phyloP scores from a whole-genome alignment of 2,888 invertebrate genomes.

The Latrodectus elegans region DNA sequence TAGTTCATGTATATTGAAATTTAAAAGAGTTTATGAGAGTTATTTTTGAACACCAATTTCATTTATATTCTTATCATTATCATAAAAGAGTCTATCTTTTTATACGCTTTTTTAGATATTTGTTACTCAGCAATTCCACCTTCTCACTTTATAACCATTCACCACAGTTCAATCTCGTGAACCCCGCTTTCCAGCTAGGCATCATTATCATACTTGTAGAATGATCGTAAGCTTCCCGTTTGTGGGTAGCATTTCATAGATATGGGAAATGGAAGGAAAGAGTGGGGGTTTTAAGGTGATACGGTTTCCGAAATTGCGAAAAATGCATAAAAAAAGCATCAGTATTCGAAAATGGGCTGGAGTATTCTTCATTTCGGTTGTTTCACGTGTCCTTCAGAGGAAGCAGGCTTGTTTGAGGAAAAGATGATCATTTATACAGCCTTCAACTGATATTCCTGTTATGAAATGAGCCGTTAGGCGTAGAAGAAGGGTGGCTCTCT shows the following conservation, averaged over 20 bases:
- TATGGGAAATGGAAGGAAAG: neutral
- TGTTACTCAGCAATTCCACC: too few relatives aligned
- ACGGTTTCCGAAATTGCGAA: slow-evolving; percentile 15
- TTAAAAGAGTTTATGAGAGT: too few relatives aligned
- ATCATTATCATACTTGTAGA: neutral
- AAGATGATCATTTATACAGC: too few relatives aligned
- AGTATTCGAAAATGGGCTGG: slow-evolving; percentile 10
- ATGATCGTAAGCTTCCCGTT: neutral
- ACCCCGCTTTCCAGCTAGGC: neutral
- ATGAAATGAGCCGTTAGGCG: too few relatives aligned
- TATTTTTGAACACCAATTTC: too few relatives aligned
- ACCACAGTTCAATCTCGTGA: neutral
- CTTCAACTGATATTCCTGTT: too few relatives aligned
- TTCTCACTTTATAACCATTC: too few relatives aligned
- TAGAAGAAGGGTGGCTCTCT: too few relatives aligned
- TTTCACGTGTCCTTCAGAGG: slow-evolving; percentile 3
- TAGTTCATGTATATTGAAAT: too few relatives aligned
- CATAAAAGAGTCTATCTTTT: too few relatives aligned
- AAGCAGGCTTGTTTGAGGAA: neutral
- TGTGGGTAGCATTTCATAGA: neutral
- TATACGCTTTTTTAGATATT: too few relatives aligned
- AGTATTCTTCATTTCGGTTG: neutral
- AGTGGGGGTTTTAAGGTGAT: neutral
- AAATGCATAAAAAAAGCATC: slow-evolving; percentile 40
- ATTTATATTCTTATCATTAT: too few relatives aligned